These are phyloP conservation scores for Leptinotarsa rubiginosa DNA, from an alignment of 2,888 invertebrate species.

Conservation along the genomic window DNA sequence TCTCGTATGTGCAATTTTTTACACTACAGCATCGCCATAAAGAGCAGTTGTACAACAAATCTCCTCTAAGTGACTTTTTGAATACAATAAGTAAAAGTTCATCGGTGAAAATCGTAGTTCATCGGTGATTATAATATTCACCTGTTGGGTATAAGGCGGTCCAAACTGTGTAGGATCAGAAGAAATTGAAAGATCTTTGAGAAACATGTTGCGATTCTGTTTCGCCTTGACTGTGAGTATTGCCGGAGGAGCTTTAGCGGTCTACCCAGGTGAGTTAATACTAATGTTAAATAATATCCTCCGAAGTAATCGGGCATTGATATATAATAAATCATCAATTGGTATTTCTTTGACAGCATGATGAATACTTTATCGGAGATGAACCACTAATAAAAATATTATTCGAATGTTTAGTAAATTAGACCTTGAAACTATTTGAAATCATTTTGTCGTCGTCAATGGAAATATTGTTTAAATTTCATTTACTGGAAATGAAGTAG, in stretches of 20 bases:
- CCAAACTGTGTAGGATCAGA: conserved; percentile 20
- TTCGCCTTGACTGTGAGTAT: conserved; percentile 7
- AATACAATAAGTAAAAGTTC: conserved; percentile 18
- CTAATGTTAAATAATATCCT: not conserved
- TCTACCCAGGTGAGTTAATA: conserved; percentile 20
- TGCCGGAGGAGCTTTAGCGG: conserved; percentile 18
- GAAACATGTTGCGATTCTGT: conserved; percentile 22
- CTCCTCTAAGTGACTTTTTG: conserved; percentile 22
- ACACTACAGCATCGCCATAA: not conserved
- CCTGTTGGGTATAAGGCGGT: conserved; percentile 25
- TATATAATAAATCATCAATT: no score
- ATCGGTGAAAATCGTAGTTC: conserved; percentile 24
- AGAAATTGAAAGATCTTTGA: conserved; percentile 28
- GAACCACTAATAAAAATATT: no score
- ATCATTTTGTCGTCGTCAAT: no score
- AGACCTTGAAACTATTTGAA: no score
- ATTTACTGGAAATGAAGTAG: no score
- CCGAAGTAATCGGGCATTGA: no score
- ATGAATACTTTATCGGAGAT: no score
- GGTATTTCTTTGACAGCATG: no score
- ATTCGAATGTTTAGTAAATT: no score
- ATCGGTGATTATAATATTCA: conserved; percentile 11
- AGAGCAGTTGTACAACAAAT: conserved; percentile 13
- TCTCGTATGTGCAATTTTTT: conserved; percentile 22
- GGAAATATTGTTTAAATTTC: no score